phyloP scores from a whole-genome alignment of 2,888 invertebrate species.

The Himalopsyche japonica region DNA sequence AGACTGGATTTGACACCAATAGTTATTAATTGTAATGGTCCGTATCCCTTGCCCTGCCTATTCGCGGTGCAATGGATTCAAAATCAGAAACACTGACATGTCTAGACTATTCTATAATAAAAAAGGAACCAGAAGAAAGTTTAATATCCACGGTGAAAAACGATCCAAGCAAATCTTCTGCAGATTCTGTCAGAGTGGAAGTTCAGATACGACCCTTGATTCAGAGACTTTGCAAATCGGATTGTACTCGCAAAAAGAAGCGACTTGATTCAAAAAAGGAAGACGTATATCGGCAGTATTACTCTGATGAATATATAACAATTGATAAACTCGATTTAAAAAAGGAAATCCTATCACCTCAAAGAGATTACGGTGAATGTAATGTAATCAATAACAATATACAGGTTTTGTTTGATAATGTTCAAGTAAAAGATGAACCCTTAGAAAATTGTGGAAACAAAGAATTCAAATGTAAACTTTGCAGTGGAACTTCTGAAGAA shows the following conservation, averaged over 20 bases:
- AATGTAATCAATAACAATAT: neutral
- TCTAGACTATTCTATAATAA: neutral
- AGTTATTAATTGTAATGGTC: neutral
- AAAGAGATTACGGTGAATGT: neutral
- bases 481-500: neutral
- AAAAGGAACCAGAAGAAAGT: neutral
- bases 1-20: neutral
- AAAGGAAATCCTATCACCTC: neutral
- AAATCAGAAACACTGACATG: neutral
- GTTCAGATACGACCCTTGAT: neutral
- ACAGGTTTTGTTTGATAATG: neutral
- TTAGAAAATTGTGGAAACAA: neutral
- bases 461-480: neutral
- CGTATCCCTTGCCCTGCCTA: neutral
- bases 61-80: neutral
- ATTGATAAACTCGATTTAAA: neutral
- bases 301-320: neutral
- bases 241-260: neutral
- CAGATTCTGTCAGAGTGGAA: neutral
- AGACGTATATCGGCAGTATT: neutral
- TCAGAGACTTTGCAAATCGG: neutral
- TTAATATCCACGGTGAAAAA: neutral
- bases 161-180: neutral
- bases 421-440: neutral
- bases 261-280: neutral